A percentile compares a stretch with the other conserved stretches of the same genome.
Conservation (phyloP, 2,113 vertebrate species). For the Sarotherodon lohbergeri region DNA sequence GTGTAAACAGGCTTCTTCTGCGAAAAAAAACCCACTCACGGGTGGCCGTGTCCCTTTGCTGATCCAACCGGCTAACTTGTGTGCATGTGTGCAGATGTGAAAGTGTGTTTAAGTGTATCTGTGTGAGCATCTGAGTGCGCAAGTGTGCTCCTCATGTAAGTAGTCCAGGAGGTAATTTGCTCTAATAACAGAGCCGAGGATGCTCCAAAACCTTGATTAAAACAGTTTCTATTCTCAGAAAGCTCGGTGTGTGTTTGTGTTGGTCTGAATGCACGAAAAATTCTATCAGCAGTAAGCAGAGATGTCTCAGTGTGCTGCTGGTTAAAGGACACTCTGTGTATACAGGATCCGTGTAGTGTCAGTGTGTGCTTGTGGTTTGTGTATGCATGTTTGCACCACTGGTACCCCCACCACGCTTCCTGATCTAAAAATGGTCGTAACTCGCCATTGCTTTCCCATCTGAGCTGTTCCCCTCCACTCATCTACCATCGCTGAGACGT, state of each 20-base stretch:
- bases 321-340: neutral
- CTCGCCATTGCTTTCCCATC: neutral
- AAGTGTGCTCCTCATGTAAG: conserved; percentile 14
- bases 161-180: conserved; percentile 53
- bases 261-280: neutral
- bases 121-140: conserved; percentile 30
- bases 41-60: conserved; percentile 58
- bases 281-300: neutral
- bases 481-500: neutral
- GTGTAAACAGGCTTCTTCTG: conserved; percentile 59
- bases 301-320: neutral
- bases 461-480: neutral
- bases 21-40: conserved; percentile 33
- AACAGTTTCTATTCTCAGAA: conserved; percentile 51
- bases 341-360: neutral
- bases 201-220: conserved; percentile 59
- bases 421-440: conserved; percentile 17
- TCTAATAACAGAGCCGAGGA: conserved; percentile 62
- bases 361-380: conserved; percentile 11
- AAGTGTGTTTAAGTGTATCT: neutral
- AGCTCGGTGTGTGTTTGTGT: conserved; percentile 5
- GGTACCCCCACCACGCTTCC: neutral
- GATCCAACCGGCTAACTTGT: conserved; percentile 42
- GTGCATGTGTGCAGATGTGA: neutral
- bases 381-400: neutral